Conservation (phyloP, 1,140 invertebrate genomes). For the Nymphalis io region DNA sequence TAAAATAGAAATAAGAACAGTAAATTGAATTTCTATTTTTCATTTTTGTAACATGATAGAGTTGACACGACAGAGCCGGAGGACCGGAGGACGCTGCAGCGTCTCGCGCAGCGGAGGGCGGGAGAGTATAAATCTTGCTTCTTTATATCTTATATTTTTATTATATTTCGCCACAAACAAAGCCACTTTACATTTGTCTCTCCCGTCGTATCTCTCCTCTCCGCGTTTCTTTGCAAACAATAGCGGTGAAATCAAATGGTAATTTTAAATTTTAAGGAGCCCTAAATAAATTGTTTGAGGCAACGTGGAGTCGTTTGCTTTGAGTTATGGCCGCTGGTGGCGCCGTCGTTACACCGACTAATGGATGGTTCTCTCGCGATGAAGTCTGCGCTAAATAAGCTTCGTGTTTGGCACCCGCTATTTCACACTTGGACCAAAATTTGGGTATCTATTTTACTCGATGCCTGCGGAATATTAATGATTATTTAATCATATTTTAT, state of each 20-base stretch:
- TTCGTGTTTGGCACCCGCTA: slow-evolving; percentile 21
- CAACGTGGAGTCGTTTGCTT: slow-evolving; percentile 23
- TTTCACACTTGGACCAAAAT: slow-evolving; percentile 21
- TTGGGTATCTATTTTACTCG: slow-evolving; percentile 11
- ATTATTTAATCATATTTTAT: too few species aligned
- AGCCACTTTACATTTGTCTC: slow-evolving; percentile 20
- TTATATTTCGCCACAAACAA: slow-evolving; percentile 22
- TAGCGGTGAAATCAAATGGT: slow-evolving; percentile 17
- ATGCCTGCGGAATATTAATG: neutral
- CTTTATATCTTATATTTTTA: slow-evolving; percentile 26
- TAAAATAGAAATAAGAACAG: neutral
- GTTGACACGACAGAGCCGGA: neutral
- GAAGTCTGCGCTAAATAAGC: slow-evolving; percentile 25
- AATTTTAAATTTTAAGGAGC: slow-evolving; percentile 30
- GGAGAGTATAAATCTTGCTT: slow-evolving; percentile 8
- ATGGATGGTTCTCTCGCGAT: slow-evolving; percentile 16
- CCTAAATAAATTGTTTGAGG: slow-evolving; percentile 33
- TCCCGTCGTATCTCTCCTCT: neutral
- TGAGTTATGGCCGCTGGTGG: slow-evolving; percentile 25
- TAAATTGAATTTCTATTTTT: slow-evolving; percentile 10
- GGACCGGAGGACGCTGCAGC: neutral
- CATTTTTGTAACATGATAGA: neutral
- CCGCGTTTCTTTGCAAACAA: slow-evolving; percentile 10
- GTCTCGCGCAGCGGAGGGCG: slow-evolving; percentile 5
- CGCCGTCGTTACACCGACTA: slow-evolving; percentile 20